Evolutionary conservation across 2,113 vertebrate species (phyloP).

Genomic region (Panthera tigris): DNA sequence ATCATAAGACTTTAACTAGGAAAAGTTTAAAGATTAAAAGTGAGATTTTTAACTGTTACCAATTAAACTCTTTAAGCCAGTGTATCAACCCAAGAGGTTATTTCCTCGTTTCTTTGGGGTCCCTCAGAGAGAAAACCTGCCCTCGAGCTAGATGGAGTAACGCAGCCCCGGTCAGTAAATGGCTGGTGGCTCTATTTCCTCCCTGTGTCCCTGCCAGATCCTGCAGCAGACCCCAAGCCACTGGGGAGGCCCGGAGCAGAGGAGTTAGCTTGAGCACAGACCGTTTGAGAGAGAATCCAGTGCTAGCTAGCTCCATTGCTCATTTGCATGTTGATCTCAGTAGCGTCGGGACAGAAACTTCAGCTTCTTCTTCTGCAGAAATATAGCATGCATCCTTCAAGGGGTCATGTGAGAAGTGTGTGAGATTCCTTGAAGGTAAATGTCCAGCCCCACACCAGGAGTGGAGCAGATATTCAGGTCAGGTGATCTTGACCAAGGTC

Average conservation of each 20-base stretch:
- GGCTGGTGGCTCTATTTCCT: not conserved
- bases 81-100: not conserved
- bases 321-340: not conserved
- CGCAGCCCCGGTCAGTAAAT: not conserved
- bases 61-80: conserved; percentile 47
- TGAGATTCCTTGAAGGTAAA: not conserved
- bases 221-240: too few species aligned
- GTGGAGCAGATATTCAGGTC: not conserved
- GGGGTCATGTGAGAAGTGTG: not conserved
- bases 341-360: not conserved
- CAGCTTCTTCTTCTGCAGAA: not conserved
- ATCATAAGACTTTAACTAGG: conserved; percentile 67
- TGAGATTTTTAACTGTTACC: conserved; percentile 59
- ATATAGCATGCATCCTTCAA: not conserved
- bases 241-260: not conserved
- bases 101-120: conserved; percentile 5
- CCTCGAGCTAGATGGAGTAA: not conserved
- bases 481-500: not conserved
- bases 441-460: not conserved
- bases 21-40: conserved; percentile 74
- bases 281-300: accelerated
- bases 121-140: not conserved
- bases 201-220: not conserved
- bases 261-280: accelerated
- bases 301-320: not conserved